These are phyloP conservation scores for Lophochroa leadbeateri DNA, from an alignment of 2,113 vertebrate species.

Conservation along the genomic window DNA sequence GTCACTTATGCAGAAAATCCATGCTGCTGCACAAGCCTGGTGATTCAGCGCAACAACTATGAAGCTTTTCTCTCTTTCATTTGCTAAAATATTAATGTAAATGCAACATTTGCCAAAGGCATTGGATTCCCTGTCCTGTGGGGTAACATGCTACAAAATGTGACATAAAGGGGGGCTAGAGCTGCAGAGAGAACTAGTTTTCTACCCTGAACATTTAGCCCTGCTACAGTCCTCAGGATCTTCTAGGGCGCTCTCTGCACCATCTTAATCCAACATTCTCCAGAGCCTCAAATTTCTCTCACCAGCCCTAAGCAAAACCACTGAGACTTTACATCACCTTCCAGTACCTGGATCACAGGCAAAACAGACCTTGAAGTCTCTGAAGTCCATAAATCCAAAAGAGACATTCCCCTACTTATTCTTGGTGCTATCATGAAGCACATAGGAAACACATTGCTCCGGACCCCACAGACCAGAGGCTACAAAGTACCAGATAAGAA, in stretches of 20 bases:
- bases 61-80: neutral
- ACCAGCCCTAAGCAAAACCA: neutral
- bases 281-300: neutral
- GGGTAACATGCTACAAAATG: neutral
- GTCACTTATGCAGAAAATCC: neutral
- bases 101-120: neutral
- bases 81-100: slow-evolving; percentile 33
- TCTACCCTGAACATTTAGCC: neutral
- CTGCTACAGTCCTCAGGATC: neutral
- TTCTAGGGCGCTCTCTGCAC: neutral
- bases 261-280: neutral
- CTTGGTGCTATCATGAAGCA: neutral
- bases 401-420: neutral
- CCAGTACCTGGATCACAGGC: neutral
- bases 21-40: neutral
- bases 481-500: neutral
- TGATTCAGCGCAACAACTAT: neutral
- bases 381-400: neutral
- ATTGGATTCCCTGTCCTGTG: neutral
- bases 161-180: neutral
- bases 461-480: neutral
- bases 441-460: neutral
- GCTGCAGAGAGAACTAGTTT: neutral
- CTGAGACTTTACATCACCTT: neutral
- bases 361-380: neutral